phyloP scores from a whole-genome alignment of 1,140 invertebrate genomes.

The Drosophila elegans region DNA sequence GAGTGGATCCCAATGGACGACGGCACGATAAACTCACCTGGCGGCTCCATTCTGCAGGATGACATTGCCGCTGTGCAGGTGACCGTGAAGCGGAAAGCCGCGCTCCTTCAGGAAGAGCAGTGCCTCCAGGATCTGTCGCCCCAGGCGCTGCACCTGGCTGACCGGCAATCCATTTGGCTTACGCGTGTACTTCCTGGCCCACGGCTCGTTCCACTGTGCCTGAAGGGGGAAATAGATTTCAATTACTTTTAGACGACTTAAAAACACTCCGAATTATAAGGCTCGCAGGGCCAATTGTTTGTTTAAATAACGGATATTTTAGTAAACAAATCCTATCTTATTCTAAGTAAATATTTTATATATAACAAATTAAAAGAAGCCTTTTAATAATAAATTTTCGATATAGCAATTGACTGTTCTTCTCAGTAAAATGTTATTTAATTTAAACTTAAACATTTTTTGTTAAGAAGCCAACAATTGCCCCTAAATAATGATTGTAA shows the following conservation, averaged over 20 bases:
- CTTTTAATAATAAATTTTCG: too few relatives aligned
- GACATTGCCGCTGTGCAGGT: constrained; percentile 95
- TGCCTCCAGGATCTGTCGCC: constrained; percentile 94
- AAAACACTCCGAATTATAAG: too few relatives aligned
- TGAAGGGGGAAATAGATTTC: constrained; percentile 7
- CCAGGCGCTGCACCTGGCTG: constrained; percentile 93
- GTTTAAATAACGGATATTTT: too few relatives aligned
- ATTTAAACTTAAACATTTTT: too few relatives aligned
- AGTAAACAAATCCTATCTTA: too few relatives aligned
- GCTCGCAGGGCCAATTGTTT: too few relatives aligned
- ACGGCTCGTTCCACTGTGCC: constrained; percentile 89
- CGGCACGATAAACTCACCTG: constrained; percentile 79
- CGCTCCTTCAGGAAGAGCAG: constrained; percentile 94
- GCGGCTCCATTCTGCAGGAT: constrained; percentile 96
- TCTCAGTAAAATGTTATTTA: too few relatives aligned
- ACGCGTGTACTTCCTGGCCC: constrained; percentile 89
- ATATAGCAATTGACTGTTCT: too few relatives aligned
- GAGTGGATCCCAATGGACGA: constrained; percentile 11
- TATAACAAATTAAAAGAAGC: too few relatives aligned
- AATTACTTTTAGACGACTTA: not conserved
- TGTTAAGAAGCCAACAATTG: too few relatives aligned
- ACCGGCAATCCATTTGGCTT: constrained; percentile 89
- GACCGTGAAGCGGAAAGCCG: constrained; percentile 93
- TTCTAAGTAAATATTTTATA: too few relatives aligned
- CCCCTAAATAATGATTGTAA: too few relatives aligned